phyloP scores from a whole-genome alignment of 1,140 invertebrate species.

The Nautilus pompilius region DNA sequence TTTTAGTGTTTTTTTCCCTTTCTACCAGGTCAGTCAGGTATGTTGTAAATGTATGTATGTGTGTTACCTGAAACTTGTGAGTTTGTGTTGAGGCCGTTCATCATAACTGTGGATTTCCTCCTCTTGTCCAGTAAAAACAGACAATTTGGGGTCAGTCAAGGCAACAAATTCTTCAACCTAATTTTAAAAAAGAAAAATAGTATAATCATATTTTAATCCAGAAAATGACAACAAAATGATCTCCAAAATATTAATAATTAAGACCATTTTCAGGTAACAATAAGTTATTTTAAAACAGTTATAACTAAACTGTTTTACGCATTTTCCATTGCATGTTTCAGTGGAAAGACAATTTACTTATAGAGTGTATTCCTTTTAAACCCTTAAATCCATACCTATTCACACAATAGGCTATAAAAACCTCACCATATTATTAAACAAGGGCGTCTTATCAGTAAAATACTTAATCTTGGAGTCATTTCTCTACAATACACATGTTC shows the following conservation, averaged over 20 bases:
- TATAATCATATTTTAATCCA: too few species aligned
- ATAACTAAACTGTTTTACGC: not conserved
- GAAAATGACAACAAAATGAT: conserved; percentile 4
- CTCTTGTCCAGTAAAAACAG: conserved; percentile 67
- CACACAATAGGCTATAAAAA: not conserved
- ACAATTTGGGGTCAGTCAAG: conserved; percentile 72
- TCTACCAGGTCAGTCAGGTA: too few species aligned
- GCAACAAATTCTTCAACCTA: conserved; percentile 67
- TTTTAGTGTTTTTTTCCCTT: too few species aligned
- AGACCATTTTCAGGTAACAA: not conserved
- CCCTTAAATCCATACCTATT: not conserved
- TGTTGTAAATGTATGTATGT: too few species aligned
- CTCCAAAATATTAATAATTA: not conserved
- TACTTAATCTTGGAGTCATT: too few species aligned
- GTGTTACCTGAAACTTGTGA: conserved; percentile 62
- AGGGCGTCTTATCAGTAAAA: not conserved
- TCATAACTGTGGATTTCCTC: conserved; percentile 59
- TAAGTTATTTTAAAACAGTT: not conserved
- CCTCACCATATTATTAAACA: not conserved
- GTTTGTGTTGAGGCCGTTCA: conserved; percentile 66
- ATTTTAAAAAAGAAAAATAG: conserved; percentile 2
- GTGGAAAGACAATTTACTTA: not conserved
- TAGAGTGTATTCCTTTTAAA: not conserved
- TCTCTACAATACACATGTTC: too few species aligned
- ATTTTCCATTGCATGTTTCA: not conserved